A percentile compares a stretch with the other conserved stretches of the same genome.
These are phyloP conservation scores for Pseudanteris insignis DNA, from an alignment of 2,888 invertebrate species.

Conservation along the genomic window DNA sequence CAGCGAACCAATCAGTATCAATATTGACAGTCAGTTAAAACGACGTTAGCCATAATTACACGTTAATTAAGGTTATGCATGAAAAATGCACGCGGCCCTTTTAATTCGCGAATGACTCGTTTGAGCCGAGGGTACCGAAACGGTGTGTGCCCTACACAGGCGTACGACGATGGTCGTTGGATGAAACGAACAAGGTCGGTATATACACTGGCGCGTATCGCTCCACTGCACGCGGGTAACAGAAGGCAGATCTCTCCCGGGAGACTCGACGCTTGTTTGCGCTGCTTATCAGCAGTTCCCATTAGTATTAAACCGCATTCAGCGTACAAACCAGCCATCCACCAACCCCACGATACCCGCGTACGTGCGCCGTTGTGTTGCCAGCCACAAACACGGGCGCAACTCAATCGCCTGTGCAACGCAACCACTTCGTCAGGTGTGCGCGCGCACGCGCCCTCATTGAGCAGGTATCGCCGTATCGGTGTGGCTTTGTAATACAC, in stretches of 20 bases:
- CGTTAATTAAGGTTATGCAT: slow-evolving; percentile 42
- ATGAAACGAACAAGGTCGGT: slow-evolving; percentile 32
- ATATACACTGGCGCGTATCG: slow-evolving; percentile 50
- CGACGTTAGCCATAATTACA: slow-evolving; percentile 40
- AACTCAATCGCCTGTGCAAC: slow-evolving; percentile 43
- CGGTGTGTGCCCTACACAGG: slow-evolving; percentile 50
- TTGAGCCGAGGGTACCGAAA: slow-evolving; percentile 45
- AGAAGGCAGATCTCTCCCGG: slow-evolving; percentile 66
- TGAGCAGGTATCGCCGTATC: slow-evolving; percentile 34
- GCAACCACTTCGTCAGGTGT: not conserved
- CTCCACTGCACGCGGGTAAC: slow-evolving; percentile 63
- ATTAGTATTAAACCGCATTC: slow-evolving; percentile 68
- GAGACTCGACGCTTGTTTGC: slow-evolving; percentile 67
- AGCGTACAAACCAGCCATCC: slow-evolving; percentile 61
- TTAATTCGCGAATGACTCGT: slow-evolving; percentile 44
- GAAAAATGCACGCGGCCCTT: slow-evolving; percentile 40
- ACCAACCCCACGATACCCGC: slow-evolving; percentile 38
- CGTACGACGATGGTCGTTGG: slow-evolving; percentile 35
- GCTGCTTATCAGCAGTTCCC: slow-evolving; percentile 67
- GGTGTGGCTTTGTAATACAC: slow-evolving; percentile 28
- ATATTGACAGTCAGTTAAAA: slow-evolving; percentile 42
- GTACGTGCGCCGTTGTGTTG: slow-evolving; percentile 33
- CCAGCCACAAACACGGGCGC: slow-evolving; percentile 40
- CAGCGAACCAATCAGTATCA: slow-evolving; percentile 36
- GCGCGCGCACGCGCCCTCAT: slow-evolving; percentile 2